Base-by-base conservation (phyloP, 2,888 invertebrate species). In the Peribatodes rhomboidaria region DNA sequence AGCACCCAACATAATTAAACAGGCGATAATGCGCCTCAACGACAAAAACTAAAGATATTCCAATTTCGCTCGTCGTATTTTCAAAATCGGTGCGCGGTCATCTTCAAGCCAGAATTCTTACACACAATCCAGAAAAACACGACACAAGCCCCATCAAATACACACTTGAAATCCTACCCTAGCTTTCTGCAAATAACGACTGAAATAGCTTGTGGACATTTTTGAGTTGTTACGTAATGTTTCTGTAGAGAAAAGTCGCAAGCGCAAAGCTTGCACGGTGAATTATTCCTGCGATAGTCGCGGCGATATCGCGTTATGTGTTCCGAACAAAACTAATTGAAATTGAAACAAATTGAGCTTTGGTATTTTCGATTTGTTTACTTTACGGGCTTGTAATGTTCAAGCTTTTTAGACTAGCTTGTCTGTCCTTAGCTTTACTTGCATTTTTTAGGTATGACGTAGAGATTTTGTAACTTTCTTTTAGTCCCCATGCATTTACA, bases 31-130 rank as follows among this genome's bases (percentile, higher is more conserved):
- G 81, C 80, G 74, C 75, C 61, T 55, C 73, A 73, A 72, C 77
- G 73, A 78, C 88, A 90, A 91, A 92, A 92, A 90, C 85, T 80
- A 82, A 87, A 75, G 82, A 79, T 82, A 85, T 84, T 85, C 82
- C 79, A 79, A 85, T 87, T 90, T 90, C 88, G 80, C 88, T 88
- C 87, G 84, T 89, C 87, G 91, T 91, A 92, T 90, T 90, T 92
- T 90, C 86, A 89, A 91, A 92, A 91, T 88, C 87, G 85, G 83
- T 81, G 83, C 87, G 76, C 79, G 80, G 76, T 76, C 79, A 78
- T 77, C 76, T 78, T 75, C 64, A 77, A 77, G 76, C 72, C 64
- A 65, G 70, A 72, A 77, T 75, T 72, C 76, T 70, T 75, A 56
- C 57, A 10, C 57, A 44, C 53, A 46, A 18, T 16, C 13, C n/a